Evolutionary conservation across 2,113 vertebrate genomes (phyloP).

Genomic region (human (Homo sapiens)): DNA sequence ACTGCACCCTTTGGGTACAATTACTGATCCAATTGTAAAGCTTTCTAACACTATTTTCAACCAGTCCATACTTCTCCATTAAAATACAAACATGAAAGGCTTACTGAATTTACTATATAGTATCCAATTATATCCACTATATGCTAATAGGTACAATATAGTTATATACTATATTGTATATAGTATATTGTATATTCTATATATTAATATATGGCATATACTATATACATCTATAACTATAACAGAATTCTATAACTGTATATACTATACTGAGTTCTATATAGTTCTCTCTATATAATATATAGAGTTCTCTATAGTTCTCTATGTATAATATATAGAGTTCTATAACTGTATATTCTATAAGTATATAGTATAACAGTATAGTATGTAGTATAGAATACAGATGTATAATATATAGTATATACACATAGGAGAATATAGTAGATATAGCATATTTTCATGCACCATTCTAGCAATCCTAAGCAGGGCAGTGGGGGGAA

Average conservation of each 20-base stretch:
- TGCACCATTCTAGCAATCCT: background rate
- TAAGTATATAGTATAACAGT: background rate
- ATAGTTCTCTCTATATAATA: no score
- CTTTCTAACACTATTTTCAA: background rate
- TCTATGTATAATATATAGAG: no score
- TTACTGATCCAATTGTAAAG: background rate
- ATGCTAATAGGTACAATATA: background rate
- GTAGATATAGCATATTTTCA: background rate
- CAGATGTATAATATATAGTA: background rate
- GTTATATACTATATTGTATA: background rate
- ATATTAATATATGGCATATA: background rate
- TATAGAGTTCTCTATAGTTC: no score
- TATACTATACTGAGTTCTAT: no score
- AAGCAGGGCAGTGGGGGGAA: no score
- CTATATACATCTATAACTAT: background rate
- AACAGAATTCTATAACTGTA: no score
- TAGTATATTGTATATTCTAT: background rate
- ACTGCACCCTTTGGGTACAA: background rate
- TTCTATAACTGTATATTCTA: no score
- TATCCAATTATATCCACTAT: background rate
- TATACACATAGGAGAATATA: background rate
- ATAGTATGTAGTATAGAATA: background rate
- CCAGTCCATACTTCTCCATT: background rate
- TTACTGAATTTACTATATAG: background rate
- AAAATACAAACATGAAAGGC: background rate